These are phyloP conservation scores for Sebastolobus alascanus DNA, from an alignment of 2,797 vertebrate genomes.

Conservation along the genomic window DNA sequence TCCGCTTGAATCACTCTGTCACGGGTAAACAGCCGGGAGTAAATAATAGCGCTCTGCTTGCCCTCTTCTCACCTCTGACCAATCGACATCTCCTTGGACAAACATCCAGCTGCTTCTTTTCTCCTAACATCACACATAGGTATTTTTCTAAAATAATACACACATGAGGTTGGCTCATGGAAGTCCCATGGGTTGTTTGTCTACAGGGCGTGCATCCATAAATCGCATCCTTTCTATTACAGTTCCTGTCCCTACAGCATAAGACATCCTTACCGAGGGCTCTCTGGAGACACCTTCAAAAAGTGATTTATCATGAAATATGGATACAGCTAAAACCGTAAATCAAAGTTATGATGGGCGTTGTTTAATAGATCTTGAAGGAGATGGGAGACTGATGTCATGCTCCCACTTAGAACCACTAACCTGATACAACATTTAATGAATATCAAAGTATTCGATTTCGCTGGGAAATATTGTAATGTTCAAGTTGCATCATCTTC, in stretches of 20 bases:
- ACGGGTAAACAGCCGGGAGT: slow-evolving; percentile 72
- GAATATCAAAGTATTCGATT: slow-evolving; percentile 5
- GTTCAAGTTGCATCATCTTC: slow-evolving; percentile 5
- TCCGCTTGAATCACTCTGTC: slow-evolving; percentile 70
- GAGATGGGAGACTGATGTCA: slow-evolving; percentile 43
- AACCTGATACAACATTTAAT: slow-evolving; percentile 19
- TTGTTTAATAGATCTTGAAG: slow-evolving; percentile 48
- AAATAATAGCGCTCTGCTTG: slow-evolving; percentile 70
- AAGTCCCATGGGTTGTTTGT: slow-evolving; percentile 44
- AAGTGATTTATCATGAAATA: slow-evolving; percentile 61
- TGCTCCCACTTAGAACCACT: slow-evolving; percentile 28
- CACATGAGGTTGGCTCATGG: not conserved
- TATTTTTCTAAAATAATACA: slow-evolving; percentile 44
- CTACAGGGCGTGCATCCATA: slow-evolving; percentile 38
- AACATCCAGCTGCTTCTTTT: slow-evolving; percentile 43
- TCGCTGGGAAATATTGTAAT: not conserved
- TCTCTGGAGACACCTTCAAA: slow-evolving; percentile 60
- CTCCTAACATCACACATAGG: slow-evolving; percentile 37
- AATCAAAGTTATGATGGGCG: slow-evolving; percentile 55
- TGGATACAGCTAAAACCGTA: slow-evolving; percentile 46
- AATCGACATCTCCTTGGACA: slow-evolving; percentile 59
- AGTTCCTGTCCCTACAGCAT: slow-evolving; percentile 41
- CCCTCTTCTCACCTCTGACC: slow-evolving; percentile 66
- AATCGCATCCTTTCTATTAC: slow-evolving; percentile 60
- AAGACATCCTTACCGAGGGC: slow-evolving; percentile 50